Evolutionary conservation across 2,797 vertebrate genomes (phyloP), one percentile per base, ranked within the genome.

Genomic region (Acipenser transmontanus): DNA sequence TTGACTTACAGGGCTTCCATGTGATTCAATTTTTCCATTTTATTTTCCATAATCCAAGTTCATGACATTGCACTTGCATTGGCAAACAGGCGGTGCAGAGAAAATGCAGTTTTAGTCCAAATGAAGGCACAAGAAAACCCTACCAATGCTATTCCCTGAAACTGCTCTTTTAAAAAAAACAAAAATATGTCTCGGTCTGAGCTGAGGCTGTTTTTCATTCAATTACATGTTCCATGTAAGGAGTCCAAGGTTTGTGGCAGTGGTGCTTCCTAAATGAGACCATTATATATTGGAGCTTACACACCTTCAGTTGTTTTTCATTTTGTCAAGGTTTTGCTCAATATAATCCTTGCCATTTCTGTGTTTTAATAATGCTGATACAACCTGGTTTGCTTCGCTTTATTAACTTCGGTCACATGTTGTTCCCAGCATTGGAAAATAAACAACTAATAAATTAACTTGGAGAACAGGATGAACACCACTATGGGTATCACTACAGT

Each of bases 151-250:
- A 75, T 62, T 56, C 20, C 20, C 34, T 34, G 34, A 34, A 34
- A 34, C 34, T 34, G 34, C 34, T 69, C 72, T 78, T 87, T 79
- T 17, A 17, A 71, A 69, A 66, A 0, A n/a, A 66, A 85, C 88
- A 90, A 76, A 81, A 77, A 88, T 72, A 64, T 82, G 84, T 86
- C 87, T 74, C 3, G 49, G 78, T 76, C 74, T 65, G 75, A 75
- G 68, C 62, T 77, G 78, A 83, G 81, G 76, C 80, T 64, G 73
- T 89, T 84, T 80, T 77, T 87, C 82, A 87, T 89, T 84, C 79
- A 83, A 79, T 88, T 87, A 81, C 70, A 68, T 85, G 82, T 88
- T 87, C 86, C 84, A 82, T 83, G 78, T 77, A 74, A 79, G 74
- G 69, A 64, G 75, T 87, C 86, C 85, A 89, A 80, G 71, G 66